phyloP scores from a whole-genome alignment of 1,140 invertebrate genomes.

The Drosophila pallidifrons region DNA sequence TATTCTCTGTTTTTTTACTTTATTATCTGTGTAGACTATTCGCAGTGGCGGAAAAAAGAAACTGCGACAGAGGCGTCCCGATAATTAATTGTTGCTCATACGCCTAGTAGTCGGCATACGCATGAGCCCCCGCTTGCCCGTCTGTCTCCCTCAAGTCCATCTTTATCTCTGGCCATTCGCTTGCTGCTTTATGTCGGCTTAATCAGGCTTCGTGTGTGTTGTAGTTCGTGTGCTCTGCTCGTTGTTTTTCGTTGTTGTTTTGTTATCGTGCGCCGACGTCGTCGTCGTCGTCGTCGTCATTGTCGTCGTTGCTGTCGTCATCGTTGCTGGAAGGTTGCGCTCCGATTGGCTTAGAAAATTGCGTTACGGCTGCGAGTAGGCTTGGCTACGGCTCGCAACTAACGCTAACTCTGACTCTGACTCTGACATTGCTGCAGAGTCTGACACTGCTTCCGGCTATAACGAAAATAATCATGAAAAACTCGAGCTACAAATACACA shows the following conservation, averaged over 20 bases:
- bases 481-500: conserved; percentile 23
- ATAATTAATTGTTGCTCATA: conserved; percentile 82
- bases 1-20: conserved; percentile 41
- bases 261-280: conserved; percentile 79
- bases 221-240: conserved; percentile 42
- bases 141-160: not conserved
- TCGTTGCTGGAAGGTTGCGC: conserved; percentile 54
- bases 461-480: conserved; percentile 62
- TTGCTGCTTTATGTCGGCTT: conserved; percentile 42
- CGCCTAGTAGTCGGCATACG: conserved; percentile 44
- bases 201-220: conserved; percentile 71
- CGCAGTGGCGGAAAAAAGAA: conserved; percentile 54
- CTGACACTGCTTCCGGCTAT: conserved; percentile 5
- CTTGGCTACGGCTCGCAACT: conserved; percentile 61
- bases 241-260: conserved; percentile 67
- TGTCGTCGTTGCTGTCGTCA: conserved; percentile 55
- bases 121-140: not conserved
- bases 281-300: conserved; percentile 53
- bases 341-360: conserved; percentile 83
- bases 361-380: conserved; percentile 71
- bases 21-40: conserved; percentile 54
- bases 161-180: not conserved
- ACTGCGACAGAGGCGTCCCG: conserved; percentile 62
- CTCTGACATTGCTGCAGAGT: conserved; percentile 1
- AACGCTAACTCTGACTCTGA: conserved; percentile 1